Percentiles rank a stretch among this genome's conserved stretches.
Conservation (phyloP, 1,140 invertebrate species). For the Oscheius sp. region DNA sequence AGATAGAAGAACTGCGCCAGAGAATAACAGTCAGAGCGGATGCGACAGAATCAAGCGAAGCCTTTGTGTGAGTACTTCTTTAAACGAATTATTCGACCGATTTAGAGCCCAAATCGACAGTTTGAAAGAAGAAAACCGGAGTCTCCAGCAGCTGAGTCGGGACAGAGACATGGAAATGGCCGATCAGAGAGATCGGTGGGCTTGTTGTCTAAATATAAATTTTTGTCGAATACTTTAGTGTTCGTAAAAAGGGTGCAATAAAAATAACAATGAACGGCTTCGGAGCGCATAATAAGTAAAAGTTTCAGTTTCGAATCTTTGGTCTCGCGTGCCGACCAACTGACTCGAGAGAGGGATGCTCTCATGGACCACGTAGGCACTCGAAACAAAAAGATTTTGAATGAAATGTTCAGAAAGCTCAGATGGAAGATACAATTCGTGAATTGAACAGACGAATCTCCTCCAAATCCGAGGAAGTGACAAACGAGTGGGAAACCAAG, state of each 20-base stretch:
- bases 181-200: conserved; percentile 46
- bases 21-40: conserved; percentile 49
- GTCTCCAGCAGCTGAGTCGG: conserved; percentile 46
- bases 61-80: conserved; percentile 36
- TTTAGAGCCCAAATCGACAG: conserved; percentile 55
- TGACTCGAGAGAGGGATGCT: conserved; percentile 35
- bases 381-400: conserved; percentile 12
- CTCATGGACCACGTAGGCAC: conserved; percentile 20
- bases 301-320: conserved; percentile 31
- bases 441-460: conserved; percentile 51
- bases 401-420: conserved; percentile 46
- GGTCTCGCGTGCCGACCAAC: conserved; percentile 7
- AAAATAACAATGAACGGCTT: conserved; percentile 23
- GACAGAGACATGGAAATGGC: conserved; percentile 55
- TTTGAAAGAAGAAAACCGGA: conserved; percentile 53
- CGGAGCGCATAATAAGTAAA: background rate
- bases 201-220: background rate
- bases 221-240: too few species aligned
- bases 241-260: too few species aligned
- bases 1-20: conserved; percentile 49
- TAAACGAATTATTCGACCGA: background rate
- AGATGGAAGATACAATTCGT: conserved; percentile 56
- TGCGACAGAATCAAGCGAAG: conserved; percentile 47
- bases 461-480: conserved; percentile 44
- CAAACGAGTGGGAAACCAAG: conserved; percentile 49